These are phyloP conservation scores for Synergus gifuensis DNA, from an alignment of 2,888 invertebrate genomes.

Conservation along the genomic window DNA sequence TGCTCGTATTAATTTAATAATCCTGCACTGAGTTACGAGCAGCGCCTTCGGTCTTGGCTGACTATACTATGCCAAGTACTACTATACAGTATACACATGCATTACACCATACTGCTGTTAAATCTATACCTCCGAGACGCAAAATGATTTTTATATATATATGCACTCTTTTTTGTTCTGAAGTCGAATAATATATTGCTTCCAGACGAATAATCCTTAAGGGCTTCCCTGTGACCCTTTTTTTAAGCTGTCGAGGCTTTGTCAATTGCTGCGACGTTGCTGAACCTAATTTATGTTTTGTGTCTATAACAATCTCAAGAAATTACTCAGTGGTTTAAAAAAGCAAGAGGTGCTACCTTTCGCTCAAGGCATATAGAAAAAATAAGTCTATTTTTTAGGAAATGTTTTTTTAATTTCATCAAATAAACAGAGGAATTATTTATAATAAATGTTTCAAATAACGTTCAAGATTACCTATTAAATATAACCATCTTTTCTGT, in stretches of 20 bases:
- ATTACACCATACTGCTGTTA: constrained; percentile 39
- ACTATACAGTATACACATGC: constrained; percentile 44
- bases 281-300: not conserved
- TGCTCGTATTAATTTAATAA: constrained; percentile 64
- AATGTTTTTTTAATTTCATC: too few relatives aligned
- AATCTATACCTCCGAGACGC: constrained; percentile 26
- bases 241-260: not conserved
- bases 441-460: too few relatives aligned
- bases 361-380: too few relatives aligned
- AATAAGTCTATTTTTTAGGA: too few relatives aligned
- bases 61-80: constrained; percentile 44
- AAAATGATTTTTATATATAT: not conserved
- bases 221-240: not conserved
- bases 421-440: too few relatives aligned
- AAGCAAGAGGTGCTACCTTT: too few relatives aligned
- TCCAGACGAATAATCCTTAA: constrained; percentile 40
- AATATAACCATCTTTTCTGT: too few relatives aligned
- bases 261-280: not conserved
- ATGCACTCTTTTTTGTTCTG: not conserved
- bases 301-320: too few relatives aligned
- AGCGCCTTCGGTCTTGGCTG: constrained; percentile 45
- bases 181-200: constrained; percentile 50
- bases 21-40: constrained; percentile 62
- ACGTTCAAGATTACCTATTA: too few relatives aligned
- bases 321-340: too few relatives aligned